A percentile compares a stretch with the other conserved stretches of the same genome.
phyloP scores from a whole-genome alignment of 2,888 invertebrate species.

The Seladonia tumulorum region DNA sequence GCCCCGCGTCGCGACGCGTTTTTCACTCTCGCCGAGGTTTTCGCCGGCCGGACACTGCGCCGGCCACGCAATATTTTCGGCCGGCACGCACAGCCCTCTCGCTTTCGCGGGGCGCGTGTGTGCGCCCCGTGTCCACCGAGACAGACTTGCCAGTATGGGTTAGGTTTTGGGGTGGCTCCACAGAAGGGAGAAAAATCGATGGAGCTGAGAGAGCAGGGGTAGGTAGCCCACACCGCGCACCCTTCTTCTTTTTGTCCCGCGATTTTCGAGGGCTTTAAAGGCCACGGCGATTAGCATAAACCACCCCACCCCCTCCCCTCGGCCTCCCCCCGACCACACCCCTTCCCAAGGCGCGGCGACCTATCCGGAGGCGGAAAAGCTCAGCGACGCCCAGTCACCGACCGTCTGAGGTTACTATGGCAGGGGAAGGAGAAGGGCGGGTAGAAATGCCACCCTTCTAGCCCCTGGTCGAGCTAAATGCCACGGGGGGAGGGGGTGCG shows the following conservation, averaged over 20 bases:
- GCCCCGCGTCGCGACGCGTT: constrained; percentile 45
- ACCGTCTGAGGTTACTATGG: constrained; percentile 65
- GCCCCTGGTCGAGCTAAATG: neutral
- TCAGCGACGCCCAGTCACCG: constrained; percentile 63
- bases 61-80: constrained; percentile 69
- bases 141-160: neutral
- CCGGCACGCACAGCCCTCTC: constrained; percentile 65
- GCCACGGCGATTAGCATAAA: constrained; percentile 74
- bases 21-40: constrained; percentile 65
- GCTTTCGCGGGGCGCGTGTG: constrained; percentile 53
- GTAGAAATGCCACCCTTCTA: constrained; percentile 64
- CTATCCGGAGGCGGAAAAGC: constrained; percentile 64
- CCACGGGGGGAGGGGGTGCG: neutral
- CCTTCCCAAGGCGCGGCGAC: constrained; percentile 65
- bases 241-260: constrained; percentile 63
- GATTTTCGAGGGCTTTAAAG: constrained; percentile 60
- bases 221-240: constrained; percentile 58
- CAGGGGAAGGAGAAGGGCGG: constrained; percentile 65
- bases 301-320: too few relatives aligned
- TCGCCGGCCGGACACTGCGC: constrained; percentile 62
- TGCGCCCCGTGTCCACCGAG: constrained; percentile 7
- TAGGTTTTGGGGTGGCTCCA: constrained; percentile 13
- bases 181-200: constrained; percentile 81
- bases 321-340: constrained; percentile 73
- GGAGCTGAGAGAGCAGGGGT: constrained; percentile 74